phyloP scores from a whole-genome alignment of 2,888 invertebrate genomes.

The Euproctis similis region DNA sequence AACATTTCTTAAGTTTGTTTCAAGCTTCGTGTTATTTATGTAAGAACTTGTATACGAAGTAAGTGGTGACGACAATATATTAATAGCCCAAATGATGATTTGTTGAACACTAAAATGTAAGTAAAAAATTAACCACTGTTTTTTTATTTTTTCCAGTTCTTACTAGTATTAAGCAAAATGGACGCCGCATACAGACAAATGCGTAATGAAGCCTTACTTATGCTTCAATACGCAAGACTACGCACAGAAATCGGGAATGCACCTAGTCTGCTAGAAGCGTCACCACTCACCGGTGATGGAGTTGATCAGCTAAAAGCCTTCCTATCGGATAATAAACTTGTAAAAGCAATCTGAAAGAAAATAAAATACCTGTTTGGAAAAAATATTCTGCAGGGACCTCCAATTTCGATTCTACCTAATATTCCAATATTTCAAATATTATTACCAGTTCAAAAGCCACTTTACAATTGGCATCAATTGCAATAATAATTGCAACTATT shows the following conservation, averaged over 20 bases:
- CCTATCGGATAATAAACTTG: slow-evolving; percentile 36
- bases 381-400: too few species aligned
- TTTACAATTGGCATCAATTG: too few species aligned
- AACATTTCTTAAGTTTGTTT: too few species aligned
- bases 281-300: slow-evolving; percentile 83
- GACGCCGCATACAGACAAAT: slow-evolving; percentile 90
- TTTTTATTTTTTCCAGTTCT: slow-evolving; percentile 58
- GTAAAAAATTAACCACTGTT: too few species aligned
- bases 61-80: too few species aligned
- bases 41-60: too few species aligned
- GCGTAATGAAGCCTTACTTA: slow-evolving; percentile 88
- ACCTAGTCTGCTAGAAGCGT: slow-evolving; percentile 82
- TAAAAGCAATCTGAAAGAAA: slow-evolving; percentile 7
- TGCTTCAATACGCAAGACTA: slow-evolving; percentile 84
- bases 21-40: too few species aligned
- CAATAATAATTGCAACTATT: too few species aligned
- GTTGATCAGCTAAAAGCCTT: slow-evolving; percentile 76
- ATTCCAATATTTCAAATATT: too few species aligned
- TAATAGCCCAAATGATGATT: background rate
- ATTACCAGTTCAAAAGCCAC: too few species aligned
- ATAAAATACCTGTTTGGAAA: too few species aligned
- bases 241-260: slow-evolving; percentile 81
- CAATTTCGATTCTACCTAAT: too few species aligned
- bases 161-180: slow-evolving; percentile 87
- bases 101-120: background rate